These are phyloP conservation scores for Ips typographus DNA, from an alignment of 1,140 invertebrate genomes.

Conservation along the genomic window DNA sequence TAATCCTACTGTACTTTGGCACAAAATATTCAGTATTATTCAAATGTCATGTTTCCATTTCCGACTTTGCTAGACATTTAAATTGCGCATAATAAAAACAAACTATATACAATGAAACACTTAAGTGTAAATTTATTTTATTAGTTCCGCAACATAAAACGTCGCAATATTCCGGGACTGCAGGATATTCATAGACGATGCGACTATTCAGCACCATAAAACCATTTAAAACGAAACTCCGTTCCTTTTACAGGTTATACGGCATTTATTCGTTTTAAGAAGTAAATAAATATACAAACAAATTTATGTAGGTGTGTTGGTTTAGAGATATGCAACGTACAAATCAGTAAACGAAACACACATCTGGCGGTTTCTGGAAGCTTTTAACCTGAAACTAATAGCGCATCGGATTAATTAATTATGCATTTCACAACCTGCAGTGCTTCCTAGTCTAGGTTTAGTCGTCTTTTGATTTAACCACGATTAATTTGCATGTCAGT, in stretches of 20 bases:
- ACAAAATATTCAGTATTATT: too few relatives aligned
- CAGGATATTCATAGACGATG: slow-evolving; percentile 1
- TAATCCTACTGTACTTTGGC: too few relatives aligned
- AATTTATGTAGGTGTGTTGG: too few relatives aligned
- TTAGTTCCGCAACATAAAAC: neutral
- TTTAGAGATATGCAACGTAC: too few relatives aligned
- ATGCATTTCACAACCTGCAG: neutral
- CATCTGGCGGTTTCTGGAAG: too few relatives aligned
- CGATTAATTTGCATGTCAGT: too few relatives aligned
- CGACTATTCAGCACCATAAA: neutral
- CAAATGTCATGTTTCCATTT: too few relatives aligned
- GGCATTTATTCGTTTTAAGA: neutral
- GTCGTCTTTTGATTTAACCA: too few relatives aligned
- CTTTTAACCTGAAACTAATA: too few relatives aligned
- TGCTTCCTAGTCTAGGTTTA: neutral
- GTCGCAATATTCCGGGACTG: neutral
- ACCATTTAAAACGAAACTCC: neutral
- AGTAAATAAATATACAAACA: too few relatives aligned
- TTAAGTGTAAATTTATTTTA: slow-evolving; percentile 3
- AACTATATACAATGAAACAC: slow-evolving; percentile 1
- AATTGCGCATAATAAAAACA: neutral
- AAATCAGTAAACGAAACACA: too few relatives aligned
- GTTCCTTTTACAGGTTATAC: neutral
- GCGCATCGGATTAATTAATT: neutral
- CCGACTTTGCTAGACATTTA: neutral